Percentiles rank a stretch among this genome's conserved stretches.
Evolutionary conservation across 2,797 vertebrate species (phyloP).

Genomic region (Lutra lutra): DNA sequence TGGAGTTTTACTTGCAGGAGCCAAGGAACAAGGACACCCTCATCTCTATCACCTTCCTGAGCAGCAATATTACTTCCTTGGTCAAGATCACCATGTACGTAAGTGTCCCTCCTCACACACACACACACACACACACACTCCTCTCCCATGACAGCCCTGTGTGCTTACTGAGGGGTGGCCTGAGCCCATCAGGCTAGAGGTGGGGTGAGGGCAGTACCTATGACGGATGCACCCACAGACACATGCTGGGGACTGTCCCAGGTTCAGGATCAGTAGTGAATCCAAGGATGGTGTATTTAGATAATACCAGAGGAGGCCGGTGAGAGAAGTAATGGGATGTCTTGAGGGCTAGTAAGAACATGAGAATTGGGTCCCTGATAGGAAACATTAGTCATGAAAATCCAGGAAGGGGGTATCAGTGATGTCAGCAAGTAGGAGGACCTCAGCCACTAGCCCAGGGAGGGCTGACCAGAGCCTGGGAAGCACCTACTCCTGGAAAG

Average conservation of each 20-base stretch:
- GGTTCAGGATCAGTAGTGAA: not conserved
- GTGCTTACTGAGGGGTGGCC: not conserved
- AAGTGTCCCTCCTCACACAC: not conserved
- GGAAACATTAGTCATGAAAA: not conserved
- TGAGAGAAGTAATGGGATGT: not conserved
- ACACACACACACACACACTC: not conserved
- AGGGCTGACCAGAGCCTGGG: not conserved
- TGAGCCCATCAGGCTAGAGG: accelerated
- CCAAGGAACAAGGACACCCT: conserved; percentile 77
- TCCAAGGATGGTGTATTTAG: not conserved
- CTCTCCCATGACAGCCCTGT: not conserved
- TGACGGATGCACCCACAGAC: not conserved
- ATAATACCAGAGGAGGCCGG: not conserved
- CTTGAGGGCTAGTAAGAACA: not conserved
- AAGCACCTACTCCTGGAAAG: not conserved
- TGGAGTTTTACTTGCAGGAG: conserved; percentile 85
- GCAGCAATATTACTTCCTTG: conserved; percentile 77
- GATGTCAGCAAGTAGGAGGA: not conserved
- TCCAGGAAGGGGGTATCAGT: not conserved
- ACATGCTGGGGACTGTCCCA: not conserved
- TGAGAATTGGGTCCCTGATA: not conserved
- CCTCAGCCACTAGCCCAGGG: not conserved
- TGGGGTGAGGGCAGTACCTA: not conserved
- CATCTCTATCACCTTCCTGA: conserved; percentile 84
- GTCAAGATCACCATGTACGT: conserved; percentile 87